A percentile compares a stretch with the other conserved stretches of the same genome.
Conservation (phyloP, 2,888 invertebrate species). For the Apotomis turbidana region DNA sequence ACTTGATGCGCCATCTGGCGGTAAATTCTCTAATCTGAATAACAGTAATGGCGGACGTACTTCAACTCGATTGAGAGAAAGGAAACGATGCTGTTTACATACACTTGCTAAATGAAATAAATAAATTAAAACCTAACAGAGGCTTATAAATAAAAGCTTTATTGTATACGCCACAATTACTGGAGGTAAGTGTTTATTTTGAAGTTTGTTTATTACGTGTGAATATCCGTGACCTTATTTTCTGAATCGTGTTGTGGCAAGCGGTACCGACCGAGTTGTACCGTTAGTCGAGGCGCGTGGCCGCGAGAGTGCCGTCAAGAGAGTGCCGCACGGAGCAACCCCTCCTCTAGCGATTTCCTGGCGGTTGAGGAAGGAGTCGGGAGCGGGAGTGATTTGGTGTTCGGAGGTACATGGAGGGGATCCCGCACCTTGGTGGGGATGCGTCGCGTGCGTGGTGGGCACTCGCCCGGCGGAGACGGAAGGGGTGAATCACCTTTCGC, state of each 20-base stretch:
- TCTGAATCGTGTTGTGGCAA: conserved; percentile 53
- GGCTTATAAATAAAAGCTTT: conserved; percentile 43
- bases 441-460: conserved; percentile 73
- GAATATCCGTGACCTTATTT: conserved; percentile 80
- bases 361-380: conserved; percentile 80
- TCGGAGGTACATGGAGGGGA: conserved; percentile 80
- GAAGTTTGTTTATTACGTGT: conserved; percentile 48
- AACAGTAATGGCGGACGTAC: conserved; percentile 73
- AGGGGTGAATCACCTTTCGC: conserved; percentile 81
- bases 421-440: conserved; percentile 82
- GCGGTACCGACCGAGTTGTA: conserved; percentile 77
- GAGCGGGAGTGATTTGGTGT: conserved; percentile 82
- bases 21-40: conserved; percentile 53
- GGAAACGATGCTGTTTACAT: conserved; percentile 57
- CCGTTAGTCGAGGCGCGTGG: conserved; percentile 80
- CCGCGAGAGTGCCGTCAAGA: conserved; percentile 64
- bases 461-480: conserved; percentile 72
- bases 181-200: conserved; percentile 59
- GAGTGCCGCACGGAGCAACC: conserved; percentile 73
- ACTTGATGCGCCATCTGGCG: conserved; percentile 70
- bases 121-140: conserved; percentile 43
- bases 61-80: conserved; percentile 70
- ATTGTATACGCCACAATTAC: conserved; percentile 41
- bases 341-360: conserved; percentile 79
- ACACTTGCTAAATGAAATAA: conserved; percentile 50